Evolutionary conservation across 2,888 invertebrate species (phyloP).

Genomic region (Acleris cristana): DNA sequence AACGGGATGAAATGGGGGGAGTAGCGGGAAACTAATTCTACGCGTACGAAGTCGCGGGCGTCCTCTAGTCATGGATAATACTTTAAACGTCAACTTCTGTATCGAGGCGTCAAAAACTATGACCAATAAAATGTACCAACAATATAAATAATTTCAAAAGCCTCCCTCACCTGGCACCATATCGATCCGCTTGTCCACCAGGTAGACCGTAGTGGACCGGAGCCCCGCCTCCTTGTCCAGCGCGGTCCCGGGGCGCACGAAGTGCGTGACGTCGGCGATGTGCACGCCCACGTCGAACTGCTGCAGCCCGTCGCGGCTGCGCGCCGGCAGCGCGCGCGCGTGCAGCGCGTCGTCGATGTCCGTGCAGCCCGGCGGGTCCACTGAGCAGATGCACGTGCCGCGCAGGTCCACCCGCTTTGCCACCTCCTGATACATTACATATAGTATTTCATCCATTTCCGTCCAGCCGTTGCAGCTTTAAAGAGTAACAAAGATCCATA

Average conservation of each 20-base stretch:
- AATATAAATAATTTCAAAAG: not conserved
- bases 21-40: too few species aligned
- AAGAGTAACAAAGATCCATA: too few species aligned
- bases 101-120: too few species aligned
- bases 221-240: slow-evolving; percentile 96
- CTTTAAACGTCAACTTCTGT: too few species aligned
- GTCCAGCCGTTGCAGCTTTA: too few species aligned
- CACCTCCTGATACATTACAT: slow-evolving; percentile 85
- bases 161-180: slow-evolving; percentile 87
- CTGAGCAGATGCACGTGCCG: slow-evolving; percentile 94
- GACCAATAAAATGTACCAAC: too few species aligned
- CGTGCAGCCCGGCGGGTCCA: slow-evolving; percentile 99
- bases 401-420: slow-evolving; percentile 92
- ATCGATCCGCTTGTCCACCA: slow-evolving; percentile 96
- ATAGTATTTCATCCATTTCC: too few species aligned
- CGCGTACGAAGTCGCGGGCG: too few species aligned
- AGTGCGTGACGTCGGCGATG: slow-evolving; percentile 99
- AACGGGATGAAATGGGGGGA: too few species aligned
- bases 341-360: slow-evolving; percentile 99
- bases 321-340: slow-evolving; percentile 89
- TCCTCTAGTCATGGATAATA: too few species aligned
- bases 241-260: slow-evolving; percentile 96
- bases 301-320: slow-evolving; percentile 52
- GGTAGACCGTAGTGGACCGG: slow-evolving; percentile 98
- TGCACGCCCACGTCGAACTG: slow-evolving; percentile 91